phyloP scores from a whole-genome alignment of 2,888 invertebrate species.

The Aporophyla lueneburgensis region DNA sequence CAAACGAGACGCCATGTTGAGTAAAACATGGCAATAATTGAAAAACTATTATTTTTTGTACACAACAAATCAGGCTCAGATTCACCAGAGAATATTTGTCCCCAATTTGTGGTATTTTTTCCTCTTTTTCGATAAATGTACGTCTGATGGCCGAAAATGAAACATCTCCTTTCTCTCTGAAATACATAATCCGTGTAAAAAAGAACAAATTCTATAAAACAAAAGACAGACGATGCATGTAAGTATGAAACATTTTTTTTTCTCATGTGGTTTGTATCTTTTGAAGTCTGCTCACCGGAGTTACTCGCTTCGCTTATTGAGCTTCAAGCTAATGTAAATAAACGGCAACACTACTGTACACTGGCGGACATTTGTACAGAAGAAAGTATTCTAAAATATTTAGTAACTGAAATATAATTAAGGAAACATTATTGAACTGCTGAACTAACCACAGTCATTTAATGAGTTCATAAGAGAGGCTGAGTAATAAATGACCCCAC shows the following conservation, averaged over 20 bases:
- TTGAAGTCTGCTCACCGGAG: slow-evolving; percentile 62
- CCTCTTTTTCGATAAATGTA: too few species aligned
- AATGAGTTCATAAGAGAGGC: too few species aligned
- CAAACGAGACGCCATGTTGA: too few species aligned
- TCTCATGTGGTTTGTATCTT: neutral
- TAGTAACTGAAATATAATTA: neutral
- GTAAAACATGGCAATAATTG: too few species aligned
- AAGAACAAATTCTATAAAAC: neutral
- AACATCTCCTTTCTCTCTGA: neutral
- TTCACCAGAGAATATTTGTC: too few species aligned
- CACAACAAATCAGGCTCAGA: too few species aligned
- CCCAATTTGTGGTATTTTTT: too few species aligned
- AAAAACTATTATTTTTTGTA: too few species aligned
- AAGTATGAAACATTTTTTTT: neutral
- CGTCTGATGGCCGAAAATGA: too few species aligned
- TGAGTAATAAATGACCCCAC: too few species aligned
- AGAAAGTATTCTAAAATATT: neutral
- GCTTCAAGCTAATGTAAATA: slow-evolving; percentile 64
- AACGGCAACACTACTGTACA: slow-evolving; percentile 59
- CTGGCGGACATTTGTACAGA: slow-evolving; percentile 47
- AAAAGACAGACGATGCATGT: neutral
- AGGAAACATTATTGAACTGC: too few species aligned
- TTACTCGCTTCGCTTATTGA: slow-evolving; percentile 56
- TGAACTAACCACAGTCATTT: too few species aligned
- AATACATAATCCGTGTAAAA: neutral